Percentiles rank a stretch among this genome's conserved stretches.
phyloP scores from a whole-genome alignment of 2,888 invertebrate genomes.

The Cheilosia urbana region DNA sequence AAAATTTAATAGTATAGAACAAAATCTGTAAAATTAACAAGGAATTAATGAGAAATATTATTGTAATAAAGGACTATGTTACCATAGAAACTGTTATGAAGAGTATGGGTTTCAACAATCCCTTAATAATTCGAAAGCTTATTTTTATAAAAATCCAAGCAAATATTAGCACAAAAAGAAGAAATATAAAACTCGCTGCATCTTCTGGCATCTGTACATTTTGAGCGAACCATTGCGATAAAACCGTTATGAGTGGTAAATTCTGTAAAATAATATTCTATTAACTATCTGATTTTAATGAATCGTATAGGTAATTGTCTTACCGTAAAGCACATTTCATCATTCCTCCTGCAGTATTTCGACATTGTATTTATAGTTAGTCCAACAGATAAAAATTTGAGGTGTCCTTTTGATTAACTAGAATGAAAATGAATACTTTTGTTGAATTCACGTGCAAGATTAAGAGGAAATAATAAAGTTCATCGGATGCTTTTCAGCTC shows the following conservation, averaged over 20 bases:
- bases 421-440: neutral
- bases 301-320: neutral
- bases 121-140: constrained; percentile 37
- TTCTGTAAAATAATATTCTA: constrained; percentile 3
- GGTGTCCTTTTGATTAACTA: neutral
- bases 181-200: constrained; percentile 26
- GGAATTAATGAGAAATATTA: neutral
- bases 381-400: neutral
- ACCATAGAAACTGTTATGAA: constrained; percentile 19
- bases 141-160: constrained; percentile 54
- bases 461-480: no score
- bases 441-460: no score
- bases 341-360: neutral
- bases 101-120: constrained; percentile 46
- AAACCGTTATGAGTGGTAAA: constrained; percentile 18
- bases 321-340: constrained; percentile 3
- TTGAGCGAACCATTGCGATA: constrained; percentile 55
- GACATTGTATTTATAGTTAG: neutral
- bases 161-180: constrained; percentile 23
- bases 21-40: constrained; percentile 8
- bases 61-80: neutral
- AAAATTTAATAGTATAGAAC: constrained; percentile 30
- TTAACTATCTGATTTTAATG: neutral
- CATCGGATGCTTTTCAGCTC: no score
- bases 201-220: constrained; percentile 49